These are phyloP conservation scores for Hipposideros armiger DNA, from an alignment of 2,113 vertebrate genomes.

Conservation along the genomic window DNA sequence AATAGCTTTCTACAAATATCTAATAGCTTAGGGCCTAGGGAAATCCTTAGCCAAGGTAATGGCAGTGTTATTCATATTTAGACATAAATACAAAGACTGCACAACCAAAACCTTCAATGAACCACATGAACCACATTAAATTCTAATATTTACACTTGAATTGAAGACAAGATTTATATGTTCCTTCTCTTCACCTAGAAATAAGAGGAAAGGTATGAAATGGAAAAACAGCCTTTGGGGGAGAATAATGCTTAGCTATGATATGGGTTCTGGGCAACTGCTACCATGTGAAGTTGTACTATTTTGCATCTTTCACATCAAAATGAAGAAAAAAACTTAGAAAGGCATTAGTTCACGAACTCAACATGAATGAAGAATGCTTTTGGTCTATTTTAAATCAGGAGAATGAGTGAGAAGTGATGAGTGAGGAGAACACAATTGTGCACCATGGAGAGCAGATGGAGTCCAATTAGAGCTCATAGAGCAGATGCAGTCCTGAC, in stretches of 20 bases:
- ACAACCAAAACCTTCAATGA: neutral
- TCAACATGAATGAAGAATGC: neutral
- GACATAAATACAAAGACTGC: neutral
- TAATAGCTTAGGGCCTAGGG: neutral
- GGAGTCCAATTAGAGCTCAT: neutral
- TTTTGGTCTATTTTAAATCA: neutral
- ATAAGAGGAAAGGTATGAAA: neutral
- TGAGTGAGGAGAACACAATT: neutral
- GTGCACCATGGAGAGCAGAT: neutral
- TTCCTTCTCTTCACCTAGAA: neutral
- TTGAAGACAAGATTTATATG: neutral
- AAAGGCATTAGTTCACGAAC: neutral
- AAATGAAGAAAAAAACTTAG: neutral
- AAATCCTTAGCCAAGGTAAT: neutral
- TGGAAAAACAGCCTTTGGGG: neutral
- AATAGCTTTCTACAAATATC: neutral
- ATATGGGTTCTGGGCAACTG: neutral
- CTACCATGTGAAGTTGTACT: neutral
- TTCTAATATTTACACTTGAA: conserved; percentile 22
- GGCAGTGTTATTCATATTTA: conserved; percentile 42
- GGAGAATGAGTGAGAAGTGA: neutral
- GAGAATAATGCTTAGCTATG: no score
- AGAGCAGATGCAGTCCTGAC: neutral
- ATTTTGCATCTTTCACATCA: neutral
- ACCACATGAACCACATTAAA: neutral